phyloP scores from a whole-genome alignment of 2,888 invertebrate species.

The Hydrotaea diabolus region DNA sequence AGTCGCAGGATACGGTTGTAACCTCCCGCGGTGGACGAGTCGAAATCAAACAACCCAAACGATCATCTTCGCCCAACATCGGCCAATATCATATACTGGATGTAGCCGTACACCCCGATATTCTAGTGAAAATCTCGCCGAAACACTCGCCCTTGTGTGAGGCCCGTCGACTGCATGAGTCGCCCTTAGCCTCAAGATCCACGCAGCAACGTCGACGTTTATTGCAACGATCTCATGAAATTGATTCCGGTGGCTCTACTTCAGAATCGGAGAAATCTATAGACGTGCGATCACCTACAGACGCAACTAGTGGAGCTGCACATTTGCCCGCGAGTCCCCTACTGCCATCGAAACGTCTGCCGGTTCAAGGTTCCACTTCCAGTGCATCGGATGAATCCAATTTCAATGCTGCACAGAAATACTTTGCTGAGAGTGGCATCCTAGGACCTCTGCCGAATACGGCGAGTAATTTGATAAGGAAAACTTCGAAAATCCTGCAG shows the following conservation, averaged over 20 bases:
- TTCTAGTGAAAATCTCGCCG: constrained; percentile 74
- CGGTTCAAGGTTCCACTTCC: neutral
- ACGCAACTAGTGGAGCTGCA: neutral
- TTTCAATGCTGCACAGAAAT: constrained; percentile 74
- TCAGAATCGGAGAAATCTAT: constrained; percentile 71
- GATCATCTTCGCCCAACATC: constrained; percentile 75
- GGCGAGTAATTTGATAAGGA: constrained; percentile 71
- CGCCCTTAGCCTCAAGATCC: constrained; percentile 62
- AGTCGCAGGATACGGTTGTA: constrained; percentile 67
- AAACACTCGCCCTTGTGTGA: constrained; percentile 69
- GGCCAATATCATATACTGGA: constrained; percentile 73
- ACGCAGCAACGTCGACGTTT: constrained; percentile 71
- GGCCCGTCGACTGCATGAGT: constrained; percentile 43
- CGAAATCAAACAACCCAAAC: constrained; percentile 73
- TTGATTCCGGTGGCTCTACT: constrained; percentile 71
- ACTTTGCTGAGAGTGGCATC: constrained; percentile 75
- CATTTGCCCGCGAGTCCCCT: constrained; percentile 34
- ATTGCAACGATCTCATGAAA: constrained; percentile 72
- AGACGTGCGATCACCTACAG: constrained; percentile 53
- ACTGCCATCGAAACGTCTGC: constrained; percentile 37
- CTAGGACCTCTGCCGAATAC: constrained; percentile 72
- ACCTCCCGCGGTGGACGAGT: constrained; percentile 72
- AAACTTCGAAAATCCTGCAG: constrained; percentile 75
- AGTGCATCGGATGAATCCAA: constrained; percentile 62
- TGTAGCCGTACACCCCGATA: constrained; percentile 76